phyloP scores from a whole-genome alignment of 1,140 invertebrate genomes.

The Aphis craccivora region DNA sequence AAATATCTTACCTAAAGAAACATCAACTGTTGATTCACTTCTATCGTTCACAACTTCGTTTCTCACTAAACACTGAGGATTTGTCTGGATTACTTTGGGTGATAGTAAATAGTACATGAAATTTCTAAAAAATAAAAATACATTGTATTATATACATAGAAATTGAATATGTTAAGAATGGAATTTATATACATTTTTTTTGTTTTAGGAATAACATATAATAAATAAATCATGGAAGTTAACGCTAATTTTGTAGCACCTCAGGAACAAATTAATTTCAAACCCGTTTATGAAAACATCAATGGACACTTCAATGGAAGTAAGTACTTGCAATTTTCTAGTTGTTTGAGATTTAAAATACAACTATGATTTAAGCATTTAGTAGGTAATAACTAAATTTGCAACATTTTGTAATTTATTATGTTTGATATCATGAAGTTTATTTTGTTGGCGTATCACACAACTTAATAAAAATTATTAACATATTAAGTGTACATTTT shows the following conservation, averaged over 20 bases:
- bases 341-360: background rate
- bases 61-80: slow-evolving; percentile 77
- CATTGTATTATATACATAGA: background rate
- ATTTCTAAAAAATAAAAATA: slow-evolving; percentile 69
- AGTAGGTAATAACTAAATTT: background rate
- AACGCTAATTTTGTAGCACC: slow-evolving; percentile 28
- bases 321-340: slow-evolving; percentile 6
- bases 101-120: slow-evolving; percentile 75
- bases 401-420: too few relatives aligned
- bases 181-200: background rate
- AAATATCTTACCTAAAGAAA: slow-evolving; percentile 69
- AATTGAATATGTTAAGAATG: background rate
- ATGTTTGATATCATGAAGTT: background rate
- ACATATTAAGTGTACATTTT: background rate
- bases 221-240: slow-evolving; percentile 33
- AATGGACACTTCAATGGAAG: slow-evolving; percentile 50
- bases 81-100: slow-evolving; percentile 73
- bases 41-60: slow-evolving; percentile 81
- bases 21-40: slow-evolving; percentile 73
- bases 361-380: background rate
- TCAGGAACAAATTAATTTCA: slow-evolving; percentile 36
- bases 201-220: slow-evolving; percentile 19
- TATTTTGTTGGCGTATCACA: background rate
- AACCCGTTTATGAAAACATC: slow-evolving; percentile 37
- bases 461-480: background rate